phyloP scores from a whole-genome alignment of 2,797 vertebrate genomes.

The Urosaurus nigricauda region DNA sequence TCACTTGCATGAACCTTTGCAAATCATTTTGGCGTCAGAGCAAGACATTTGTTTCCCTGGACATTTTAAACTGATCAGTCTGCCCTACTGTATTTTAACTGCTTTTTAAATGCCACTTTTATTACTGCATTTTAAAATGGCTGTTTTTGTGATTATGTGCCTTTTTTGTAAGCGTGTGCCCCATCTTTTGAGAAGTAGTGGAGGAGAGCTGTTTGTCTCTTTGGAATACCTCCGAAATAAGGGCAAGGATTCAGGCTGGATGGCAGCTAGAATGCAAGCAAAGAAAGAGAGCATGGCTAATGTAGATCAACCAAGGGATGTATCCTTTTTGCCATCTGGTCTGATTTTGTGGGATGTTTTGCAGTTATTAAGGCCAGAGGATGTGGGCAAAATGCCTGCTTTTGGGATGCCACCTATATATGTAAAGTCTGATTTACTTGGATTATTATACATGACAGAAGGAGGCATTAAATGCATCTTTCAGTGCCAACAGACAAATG shows the following conservation, averaged over 20 bases:
- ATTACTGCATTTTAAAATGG: background rate
- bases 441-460: background rate
- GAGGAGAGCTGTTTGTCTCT: background rate
- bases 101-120: background rate
- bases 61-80: background rate
- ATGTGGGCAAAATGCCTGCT: background rate
- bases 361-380: background rate
- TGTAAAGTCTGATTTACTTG: background rate
- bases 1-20: background rate
- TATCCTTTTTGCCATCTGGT: background rate
- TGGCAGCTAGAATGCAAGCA: background rate
- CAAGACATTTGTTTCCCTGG: background rate
- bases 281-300: background rate
- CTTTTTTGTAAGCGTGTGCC: too few relatives aligned
- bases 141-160: background rate
- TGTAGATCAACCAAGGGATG: background rate
- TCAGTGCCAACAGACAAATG: background rate
- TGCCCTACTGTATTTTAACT: background rate
- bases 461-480: background rate
- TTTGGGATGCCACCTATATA: background rate
- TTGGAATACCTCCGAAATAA: background rate
- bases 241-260: background rate
- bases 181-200: background rate
- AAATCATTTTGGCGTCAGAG: background rate
- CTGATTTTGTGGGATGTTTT: background rate